phyloP scores from a whole-genome alignment of 2,888 invertebrate genomes.

The Conchocele bisecta region DNA sequence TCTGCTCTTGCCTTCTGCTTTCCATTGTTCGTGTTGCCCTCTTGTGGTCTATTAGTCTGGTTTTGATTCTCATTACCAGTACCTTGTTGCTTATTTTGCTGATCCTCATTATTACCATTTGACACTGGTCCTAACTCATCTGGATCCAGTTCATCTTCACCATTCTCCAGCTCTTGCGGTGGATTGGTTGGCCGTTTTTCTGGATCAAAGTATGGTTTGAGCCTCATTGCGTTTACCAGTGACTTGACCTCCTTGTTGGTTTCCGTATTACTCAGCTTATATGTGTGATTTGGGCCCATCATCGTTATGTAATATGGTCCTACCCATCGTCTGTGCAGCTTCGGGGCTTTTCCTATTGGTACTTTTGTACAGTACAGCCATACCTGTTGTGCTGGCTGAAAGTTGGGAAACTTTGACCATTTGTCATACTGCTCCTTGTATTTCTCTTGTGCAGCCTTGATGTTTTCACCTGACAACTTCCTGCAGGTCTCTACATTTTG shows the following conservation, averaged over 20 bases:
- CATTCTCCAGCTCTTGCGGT: slow-evolving; percentile 15
- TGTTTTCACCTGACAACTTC: slow-evolving; percentile 29
- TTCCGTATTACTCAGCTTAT: slow-evolving; percentile 13
- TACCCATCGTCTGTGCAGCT: slow-evolving; percentile 25
- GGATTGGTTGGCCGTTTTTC: slow-evolving; percentile 35
- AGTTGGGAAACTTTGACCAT: slow-evolving; percentile 15
- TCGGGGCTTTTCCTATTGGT: slow-evolving; percentile 29
- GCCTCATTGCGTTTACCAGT: slow-evolving; percentile 19
- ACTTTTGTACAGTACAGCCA: slow-evolving; percentile 34
- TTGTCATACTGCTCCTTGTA: slow-evolving; percentile 45
- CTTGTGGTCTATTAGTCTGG: no score
- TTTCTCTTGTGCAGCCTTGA: slow-evolving; percentile 19
- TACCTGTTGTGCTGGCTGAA: slow-evolving; percentile 32
- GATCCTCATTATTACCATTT: no score
- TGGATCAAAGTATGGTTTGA: slow-evolving; percentile 41
- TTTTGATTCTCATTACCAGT: no score
- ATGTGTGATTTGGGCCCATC: slow-evolving; percentile 25
- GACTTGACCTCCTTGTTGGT: slow-evolving; percentile 18
- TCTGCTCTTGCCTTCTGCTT: no score
- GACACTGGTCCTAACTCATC: no score
- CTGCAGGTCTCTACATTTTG: slow-evolving; percentile 27
- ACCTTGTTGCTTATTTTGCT: no score
- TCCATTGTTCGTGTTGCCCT: no score
- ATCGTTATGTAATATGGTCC: slow-evolving; percentile 34
- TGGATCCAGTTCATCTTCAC: slow-evolving; percentile 9